Base-by-base conservation (phyloP, 2,113 vertebrate genomes). In the Lepidothrix coronata region DNA sequence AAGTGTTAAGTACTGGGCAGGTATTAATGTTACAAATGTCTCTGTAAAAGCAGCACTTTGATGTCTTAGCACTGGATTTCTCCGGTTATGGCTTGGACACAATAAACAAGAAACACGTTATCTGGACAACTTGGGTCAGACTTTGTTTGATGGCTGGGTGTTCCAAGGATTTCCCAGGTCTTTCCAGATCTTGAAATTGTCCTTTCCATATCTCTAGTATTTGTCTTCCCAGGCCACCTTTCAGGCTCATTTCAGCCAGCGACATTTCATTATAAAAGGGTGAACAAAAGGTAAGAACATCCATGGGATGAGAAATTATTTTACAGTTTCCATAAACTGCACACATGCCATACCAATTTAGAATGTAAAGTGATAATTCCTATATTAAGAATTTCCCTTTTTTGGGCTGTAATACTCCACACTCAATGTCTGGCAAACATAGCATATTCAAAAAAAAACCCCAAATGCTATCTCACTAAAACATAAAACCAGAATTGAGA, bases 401-500 rank as follows among this genome's bases (percentile, higher is more conserved):
- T 71, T 27, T 30, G 49, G 65, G 18, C 41, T 91, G 41, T 86
- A 94, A 65, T 72, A 49, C 61, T 93, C 85, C 76, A 70, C 10
- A 67, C 14, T 68, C 39, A 41, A 28, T 22, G 73, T 86, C 76
- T 90, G 68, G 39, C 72, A 78, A 90, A 82, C 16, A 21, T 5
- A 61, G 25, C 30, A 1, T 37, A 76, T 55, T 22, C 61, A 84
- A 88, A 91, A 90, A 70, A 54, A 41, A 57, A 2, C 5, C 25
- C 59, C 12, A 35, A 20, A 74, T 1, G 0, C 86, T 97, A 97
- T 96, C 96, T 95, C 43, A 54, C 41, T 61, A 67, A 66, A 92
- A 97, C 93, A 97, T 33, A 89, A 91, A 86, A 62, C 7, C 67
- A 33, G 78, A 96, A 73, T 7, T 24, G 19, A 62, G 73, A 43